These are phyloP conservation scores for Diachrysia chrysitis DNA, from an alignment of 2,888 invertebrate species.

Conservation along the genomic window DNA sequence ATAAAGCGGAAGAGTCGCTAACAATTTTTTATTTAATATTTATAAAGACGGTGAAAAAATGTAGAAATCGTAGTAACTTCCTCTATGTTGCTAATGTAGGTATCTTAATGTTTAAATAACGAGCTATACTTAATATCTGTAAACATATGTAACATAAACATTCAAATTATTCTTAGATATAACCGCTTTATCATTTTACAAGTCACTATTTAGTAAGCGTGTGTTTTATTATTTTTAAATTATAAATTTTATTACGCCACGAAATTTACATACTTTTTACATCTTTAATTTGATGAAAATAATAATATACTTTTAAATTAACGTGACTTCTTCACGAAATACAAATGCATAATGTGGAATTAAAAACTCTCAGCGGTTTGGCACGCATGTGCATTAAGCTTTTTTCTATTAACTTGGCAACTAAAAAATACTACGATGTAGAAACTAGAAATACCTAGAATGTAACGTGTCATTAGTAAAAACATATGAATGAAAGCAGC, in stretches of 20 bases:
- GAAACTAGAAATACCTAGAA: not conserved
- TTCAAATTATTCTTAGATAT: not conserved
- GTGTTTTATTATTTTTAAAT: not conserved
- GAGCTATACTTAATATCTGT: not conserved
- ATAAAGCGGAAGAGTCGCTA: constrained; percentile 45
- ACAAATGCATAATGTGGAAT: not conserved
- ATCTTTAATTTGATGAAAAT: not conserved
- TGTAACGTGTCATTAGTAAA: not conserved
- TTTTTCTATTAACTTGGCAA: not conserved
- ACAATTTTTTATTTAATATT: constrained; percentile 21
- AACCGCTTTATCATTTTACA: not conserved
- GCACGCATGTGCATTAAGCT: not conserved
- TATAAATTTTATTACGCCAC: not conserved
- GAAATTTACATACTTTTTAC: not conserved
- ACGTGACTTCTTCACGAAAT: not conserved
- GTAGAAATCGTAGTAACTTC: constrained; percentile 17
- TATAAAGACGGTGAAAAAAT: constrained; percentile 9
- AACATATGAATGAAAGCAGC: not conserved
- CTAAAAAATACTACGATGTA: not conserved
- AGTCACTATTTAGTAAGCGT: not conserved
- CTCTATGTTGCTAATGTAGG: not conserved
- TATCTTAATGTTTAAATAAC: not conserved
- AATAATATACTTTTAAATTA: not conserved
- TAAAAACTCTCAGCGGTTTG: not conserved
- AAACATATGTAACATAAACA: not conserved